Conservation (phyloP, 2,113 vertebrate genomes). For the Muntiacus reevesi region DNA sequence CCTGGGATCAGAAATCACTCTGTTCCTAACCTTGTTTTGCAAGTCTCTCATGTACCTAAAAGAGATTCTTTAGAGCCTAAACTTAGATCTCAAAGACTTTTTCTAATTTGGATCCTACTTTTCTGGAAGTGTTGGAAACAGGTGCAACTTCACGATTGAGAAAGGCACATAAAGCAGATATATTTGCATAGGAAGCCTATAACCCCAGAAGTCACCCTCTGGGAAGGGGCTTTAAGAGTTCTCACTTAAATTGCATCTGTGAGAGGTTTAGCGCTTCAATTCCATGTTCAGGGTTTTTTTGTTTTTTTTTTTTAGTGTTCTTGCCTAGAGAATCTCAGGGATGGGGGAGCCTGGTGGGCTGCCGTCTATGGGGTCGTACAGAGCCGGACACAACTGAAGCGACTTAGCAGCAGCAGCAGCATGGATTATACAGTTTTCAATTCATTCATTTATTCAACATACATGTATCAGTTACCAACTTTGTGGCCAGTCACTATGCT, state of each 20-base stretch:
- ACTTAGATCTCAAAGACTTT: not conserved
- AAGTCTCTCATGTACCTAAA: not conserved
- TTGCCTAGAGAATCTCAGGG: not conserved
- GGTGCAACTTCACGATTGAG: not conserved
- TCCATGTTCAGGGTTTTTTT: not conserved
- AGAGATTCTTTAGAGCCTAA: not conserved
- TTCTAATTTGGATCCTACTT: conserved; percentile 15
- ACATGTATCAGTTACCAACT: not conserved
- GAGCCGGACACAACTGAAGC: not conserved
- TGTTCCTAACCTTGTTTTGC: not conserved
- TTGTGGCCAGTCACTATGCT: not conserved
- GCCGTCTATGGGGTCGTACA: not conserved
- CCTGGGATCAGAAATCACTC: not conserved
- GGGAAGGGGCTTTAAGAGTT: not conserved
- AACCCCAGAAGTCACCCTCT: not conserved
- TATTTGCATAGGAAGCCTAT: not conserved
- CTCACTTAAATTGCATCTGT: not conserved
- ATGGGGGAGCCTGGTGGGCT: not conserved
- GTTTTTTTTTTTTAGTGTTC: not conserved
- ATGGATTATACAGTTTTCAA: not conserved
- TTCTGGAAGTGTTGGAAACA: conserved; percentile 14
- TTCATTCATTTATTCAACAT: not conserved
- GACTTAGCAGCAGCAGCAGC: not conserved
- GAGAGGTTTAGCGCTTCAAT: not conserved
- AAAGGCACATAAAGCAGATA: not conserved